Evolutionary conservation across 2,113 vertebrate genomes (phyloP).

Genomic region (western clawed frog (Xenopus tropicalis)): UCB_Xtro_10.0 CM004443.2:1600001-1600500

Average conservation of each 20-base stretch:
- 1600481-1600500: neutral
- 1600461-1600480: slow-evolving; percentile 4
- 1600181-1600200: neutral
- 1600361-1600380: neutral
- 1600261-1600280: neutral
- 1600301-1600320: neutral
- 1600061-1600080: neutral
- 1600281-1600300: neutral
- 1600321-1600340: neutral
- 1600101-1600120: neutral
- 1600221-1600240: neutral
- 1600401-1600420: neutral
- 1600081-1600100: neutral
- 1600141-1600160: neutral
- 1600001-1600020: slow-evolving; percentile 1
- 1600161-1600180: neutral
- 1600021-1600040: neutral
- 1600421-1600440: neutral
- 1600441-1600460: neutral
- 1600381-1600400: neutral
- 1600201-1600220: neutral
- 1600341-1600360: neutral
- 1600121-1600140: neutral
- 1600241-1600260: neutral
- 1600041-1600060: slow-evolving; percentile 3